A percentile compares a stretch with the other conserved stretches of the same genome.
Evolutionary conservation across 2,888 invertebrate species (phyloP).

Genomic region (Bugulina stolonifera): DNA sequence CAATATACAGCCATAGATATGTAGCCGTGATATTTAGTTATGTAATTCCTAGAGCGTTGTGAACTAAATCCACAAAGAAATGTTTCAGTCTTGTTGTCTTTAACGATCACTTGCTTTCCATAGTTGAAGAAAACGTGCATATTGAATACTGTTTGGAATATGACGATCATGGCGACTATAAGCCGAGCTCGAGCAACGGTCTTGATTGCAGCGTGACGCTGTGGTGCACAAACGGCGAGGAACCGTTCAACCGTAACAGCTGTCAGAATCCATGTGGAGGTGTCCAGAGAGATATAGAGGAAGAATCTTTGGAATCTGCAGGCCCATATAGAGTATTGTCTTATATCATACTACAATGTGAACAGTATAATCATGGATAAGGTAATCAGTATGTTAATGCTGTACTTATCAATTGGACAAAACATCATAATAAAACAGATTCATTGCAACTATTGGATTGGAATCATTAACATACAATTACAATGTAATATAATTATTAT

Average conservation of each 20-base stretch:
- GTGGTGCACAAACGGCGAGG: conserved; percentile 5
- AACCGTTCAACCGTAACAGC: conserved; percentile 9
- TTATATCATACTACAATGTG: conserved; percentile 21
- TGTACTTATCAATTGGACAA: too few relatives aligned
- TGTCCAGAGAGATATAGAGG: conserved; percentile 7
- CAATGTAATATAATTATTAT: too few relatives aligned
- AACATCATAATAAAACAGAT: too few relatives aligned
- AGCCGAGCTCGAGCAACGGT: background rate
- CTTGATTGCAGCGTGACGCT: background rate
- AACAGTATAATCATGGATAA: too few relatives aligned
- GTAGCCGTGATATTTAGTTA: background rate
- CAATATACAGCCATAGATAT: conserved; percentile 9
- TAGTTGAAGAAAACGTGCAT: conserved; percentile 6
- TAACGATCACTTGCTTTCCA: background rate
- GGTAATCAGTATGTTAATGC: too few relatives aligned
- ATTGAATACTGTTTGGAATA: conserved; percentile 1
- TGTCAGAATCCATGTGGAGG: conserved; percentile 3
- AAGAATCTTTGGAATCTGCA: conserved; percentile 19
- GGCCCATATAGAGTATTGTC: conserved; percentile 13
- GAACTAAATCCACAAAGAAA: conserved; percentile 2
- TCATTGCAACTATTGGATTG: too few relatives aligned
- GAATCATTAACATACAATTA: too few relatives aligned
- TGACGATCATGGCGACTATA: background rate
- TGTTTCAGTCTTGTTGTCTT: background rate
- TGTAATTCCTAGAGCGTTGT: background rate